Percentiles rank a stretch among this genome's conserved stretches.
Conservation (phyloP, 2,113 vertebrate genomes). For the Cyprinodon brontotheroides region DNA sequence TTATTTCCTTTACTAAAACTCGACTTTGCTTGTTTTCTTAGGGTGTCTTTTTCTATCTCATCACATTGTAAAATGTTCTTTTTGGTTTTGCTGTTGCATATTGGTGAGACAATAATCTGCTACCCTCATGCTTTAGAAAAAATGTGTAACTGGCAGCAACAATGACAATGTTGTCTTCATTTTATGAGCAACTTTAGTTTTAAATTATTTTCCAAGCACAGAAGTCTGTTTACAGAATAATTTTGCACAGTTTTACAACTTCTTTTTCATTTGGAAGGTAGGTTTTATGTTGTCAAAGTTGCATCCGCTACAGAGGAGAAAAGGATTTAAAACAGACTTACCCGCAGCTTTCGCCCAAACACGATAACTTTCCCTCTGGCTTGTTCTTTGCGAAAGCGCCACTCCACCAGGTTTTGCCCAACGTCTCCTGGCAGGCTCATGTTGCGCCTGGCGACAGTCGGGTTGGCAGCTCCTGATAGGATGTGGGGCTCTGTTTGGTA, state of each 20-base stretch:
- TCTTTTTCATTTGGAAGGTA: not conserved
- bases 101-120: not conserved
- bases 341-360: conserved; percentile 95
- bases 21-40: not conserved
- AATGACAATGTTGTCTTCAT: not conserved
- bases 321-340: conserved; percentile 54
- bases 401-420: conserved; percentile 95
- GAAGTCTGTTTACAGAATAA: not conserved
- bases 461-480: conserved; percentile 92
- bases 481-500: conserved; percentile 97
- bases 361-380: conserved; percentile 93
- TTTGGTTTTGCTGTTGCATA: not conserved
- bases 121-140: not conserved
- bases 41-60: not conserved
- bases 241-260: not conserved
- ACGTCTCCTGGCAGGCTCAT: conserved; percentile 95
- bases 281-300: not conserved
- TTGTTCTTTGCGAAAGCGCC: conserved; percentile 97
- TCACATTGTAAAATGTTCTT: not conserved
- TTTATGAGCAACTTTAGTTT: not conserved
- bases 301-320: not conserved
- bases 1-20: not conserved
- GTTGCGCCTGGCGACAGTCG: conserved; percentile 93
- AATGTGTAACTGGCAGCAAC: not conserved
- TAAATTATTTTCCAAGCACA: not conserved